Percentiles rank a stretch among this genome's conserved stretches.
phyloP scores from a whole-genome alignment of 1,140 invertebrate species.

The Caligus rogercresseyi region DNA sequence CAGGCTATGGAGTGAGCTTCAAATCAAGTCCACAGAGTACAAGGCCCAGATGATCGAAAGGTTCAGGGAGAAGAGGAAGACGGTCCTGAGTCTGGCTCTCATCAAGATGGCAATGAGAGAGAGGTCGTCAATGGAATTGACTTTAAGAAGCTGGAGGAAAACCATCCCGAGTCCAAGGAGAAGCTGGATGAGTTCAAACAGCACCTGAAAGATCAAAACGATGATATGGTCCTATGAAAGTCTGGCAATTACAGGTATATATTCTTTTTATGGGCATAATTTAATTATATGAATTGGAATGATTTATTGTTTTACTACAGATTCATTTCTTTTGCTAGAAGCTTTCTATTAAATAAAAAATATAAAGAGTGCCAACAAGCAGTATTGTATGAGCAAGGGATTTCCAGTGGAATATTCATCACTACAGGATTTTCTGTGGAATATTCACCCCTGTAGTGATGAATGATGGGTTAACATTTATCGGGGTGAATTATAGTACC shows the following conservation, averaged over 20 bases:
- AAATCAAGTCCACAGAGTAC: slow-evolving; percentile 98
- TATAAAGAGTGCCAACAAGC: too few species aligned
- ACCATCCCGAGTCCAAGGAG: slow-evolving; percentile 47
- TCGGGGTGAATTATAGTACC: too few species aligned
- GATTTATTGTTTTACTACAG: too few species aligned
- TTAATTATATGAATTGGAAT: too few species aligned
- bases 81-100: background rate
- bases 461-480: too few species aligned
- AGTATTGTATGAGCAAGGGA: too few species aligned
- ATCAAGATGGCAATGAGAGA: background rate
- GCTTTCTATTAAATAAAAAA: too few species aligned
- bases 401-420: too few species aligned
- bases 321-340: background rate
- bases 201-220: slow-evolving; percentile 62
- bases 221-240: slow-evolving; percentile 85
- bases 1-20: slow-evolving; percentile 93
- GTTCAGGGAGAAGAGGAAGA: background rate
- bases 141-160: slow-evolving; percentile 43
- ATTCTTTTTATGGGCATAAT: background rate
- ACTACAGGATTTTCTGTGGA: too few species aligned
- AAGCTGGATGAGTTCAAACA: slow-evolving; percentile 52
- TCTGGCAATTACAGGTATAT: slow-evolving; percentile 68
- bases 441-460: too few species aligned
- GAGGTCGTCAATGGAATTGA: slow-evolving; percentile 7
- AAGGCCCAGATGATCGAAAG: slow-evolving; percentile 75